Evolutionary conservation across 2,888 invertebrate genomes (phyloP), one percentile per base, ranked within the genome.

Genomic region (Amiota minor): DNA sequence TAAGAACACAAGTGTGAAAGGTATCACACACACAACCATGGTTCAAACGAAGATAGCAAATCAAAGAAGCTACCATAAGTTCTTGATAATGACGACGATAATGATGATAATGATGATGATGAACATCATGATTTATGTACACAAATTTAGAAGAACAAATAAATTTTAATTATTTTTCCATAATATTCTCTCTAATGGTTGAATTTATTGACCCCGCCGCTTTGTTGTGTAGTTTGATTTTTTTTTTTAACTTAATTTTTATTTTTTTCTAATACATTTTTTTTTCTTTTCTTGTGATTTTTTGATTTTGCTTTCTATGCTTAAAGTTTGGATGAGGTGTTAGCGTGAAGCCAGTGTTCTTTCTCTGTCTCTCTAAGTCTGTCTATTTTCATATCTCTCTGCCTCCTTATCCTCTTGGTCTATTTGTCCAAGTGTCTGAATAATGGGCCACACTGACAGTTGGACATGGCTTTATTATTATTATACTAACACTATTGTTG

Each of bases 191-290:
- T 16, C 45, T 64, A 64, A 46, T 64, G 45, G 14, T 45, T 47
- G 77, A 83, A 82, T 84, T 81, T 83, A 78, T 83, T 83, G 83
- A 84, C 83, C 83, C 84, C 84, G 53, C 59, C 35, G 35, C 35
- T 35, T 35, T 35, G 35, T 35, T 35, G 35, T 35, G 6, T 35
- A 35, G 6, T 35, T 35, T 35, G 35, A 35, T 35, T 35, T 35
- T 23, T 35, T 35, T 35, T 35, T 35, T 35, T 35, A 6, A 35
- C 35, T 35, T 35, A 35, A 35, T 35, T 35, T 35, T 35, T 35
- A 6, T 4, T 35, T 35, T 35, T 35, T 35, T 35, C 6, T 35
- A 3, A 56, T 45, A 16, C 6, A 35, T 75, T 72, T 65, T 67
- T 35, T 35, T 35, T 35, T 35, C 64, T 35, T 35, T 35, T 35